Conservation (phyloP, 1,140 invertebrate genomes). For the Aphaenogaster ashmeadi region DNA sequence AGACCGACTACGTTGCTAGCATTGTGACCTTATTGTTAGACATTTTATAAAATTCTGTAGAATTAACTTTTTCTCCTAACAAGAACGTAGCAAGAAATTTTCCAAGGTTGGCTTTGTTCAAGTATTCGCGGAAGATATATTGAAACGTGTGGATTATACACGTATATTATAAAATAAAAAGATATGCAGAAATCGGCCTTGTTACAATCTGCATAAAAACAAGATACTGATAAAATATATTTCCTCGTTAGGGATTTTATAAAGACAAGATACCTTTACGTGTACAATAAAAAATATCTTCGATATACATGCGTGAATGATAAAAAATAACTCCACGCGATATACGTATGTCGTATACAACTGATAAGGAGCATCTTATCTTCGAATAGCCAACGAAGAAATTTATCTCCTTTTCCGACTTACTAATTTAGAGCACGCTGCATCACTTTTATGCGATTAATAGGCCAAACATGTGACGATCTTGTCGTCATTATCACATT, state of each 20-base stretch:
- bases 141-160: background rate
- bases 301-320: background rate
- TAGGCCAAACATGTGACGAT: background rate
- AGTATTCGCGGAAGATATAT: background rate
- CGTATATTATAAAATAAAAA: background rate
- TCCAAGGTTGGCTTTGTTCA: background rate
- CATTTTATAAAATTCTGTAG: constrained; percentile 9
- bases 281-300: background rate
- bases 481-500: background rate
- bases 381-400: background rate
- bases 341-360: background rate
- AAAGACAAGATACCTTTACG: background rate
- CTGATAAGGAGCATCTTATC: background rate
- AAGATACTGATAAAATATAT: background rate
- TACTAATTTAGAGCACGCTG: background rate
- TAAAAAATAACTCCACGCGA: background rate
- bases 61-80: background rate
- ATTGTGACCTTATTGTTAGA: constrained; percentile 4
- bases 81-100: background rate
- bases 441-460: background rate
- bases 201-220: background rate
- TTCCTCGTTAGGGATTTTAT: background rate
- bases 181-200: background rate
- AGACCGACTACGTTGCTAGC: too few relatives aligned
- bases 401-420: background rate